Conservation (phyloP, 2,797 vertebrate genomes). For the Thalassophryne amazonica region DNA sequence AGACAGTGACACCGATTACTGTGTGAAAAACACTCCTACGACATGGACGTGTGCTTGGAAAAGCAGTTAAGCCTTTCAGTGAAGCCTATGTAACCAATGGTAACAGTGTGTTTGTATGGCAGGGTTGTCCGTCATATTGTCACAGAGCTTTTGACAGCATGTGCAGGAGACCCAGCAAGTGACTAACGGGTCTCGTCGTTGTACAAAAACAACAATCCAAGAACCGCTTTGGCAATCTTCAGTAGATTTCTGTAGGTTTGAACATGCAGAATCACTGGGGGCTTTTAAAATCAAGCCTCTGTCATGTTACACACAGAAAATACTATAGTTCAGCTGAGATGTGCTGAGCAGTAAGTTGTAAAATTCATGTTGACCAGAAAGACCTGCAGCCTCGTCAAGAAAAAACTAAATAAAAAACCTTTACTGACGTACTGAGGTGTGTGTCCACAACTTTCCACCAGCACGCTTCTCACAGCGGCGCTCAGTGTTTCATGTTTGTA, state of each 20-base stretch:
- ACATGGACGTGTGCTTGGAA: conserved; percentile 25
- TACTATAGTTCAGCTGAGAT: conserved; percentile 5
- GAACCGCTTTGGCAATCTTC: neutral
- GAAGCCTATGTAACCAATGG: neutral
- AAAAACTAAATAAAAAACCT: no score
- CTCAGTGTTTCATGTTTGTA: conserved; percentile 48
- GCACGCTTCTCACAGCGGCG: conserved; percentile 44
- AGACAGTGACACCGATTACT: conserved; percentile 39
- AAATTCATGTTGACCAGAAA: conserved; percentile 19
- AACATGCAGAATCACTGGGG: neutral
- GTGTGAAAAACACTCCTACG: conserved; percentile 18
- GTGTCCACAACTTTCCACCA: conserved; percentile 53
- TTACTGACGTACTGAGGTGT: conserved; percentile 22
- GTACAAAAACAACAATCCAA: neutral
- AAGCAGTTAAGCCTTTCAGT: conserved; percentile 20
- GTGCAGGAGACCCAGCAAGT: neutral
- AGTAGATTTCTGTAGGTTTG: neutral
- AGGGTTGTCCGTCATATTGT: conserved; percentile 26
- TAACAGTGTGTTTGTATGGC: conserved; percentile 17
- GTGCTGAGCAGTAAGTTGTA: conserved; percentile 10
- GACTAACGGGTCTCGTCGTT: neutral
- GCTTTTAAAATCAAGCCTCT: neutral
- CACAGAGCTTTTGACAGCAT: neutral
- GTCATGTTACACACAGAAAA: neutral
- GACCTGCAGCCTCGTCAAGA: conserved; percentile 22